A percentile compares a stretch with the other conserved stretches of the same genome.
phyloP scores from a whole-genome alignment of 1,140 invertebrate genomes.

The Xylocopa sonorina region DNA sequence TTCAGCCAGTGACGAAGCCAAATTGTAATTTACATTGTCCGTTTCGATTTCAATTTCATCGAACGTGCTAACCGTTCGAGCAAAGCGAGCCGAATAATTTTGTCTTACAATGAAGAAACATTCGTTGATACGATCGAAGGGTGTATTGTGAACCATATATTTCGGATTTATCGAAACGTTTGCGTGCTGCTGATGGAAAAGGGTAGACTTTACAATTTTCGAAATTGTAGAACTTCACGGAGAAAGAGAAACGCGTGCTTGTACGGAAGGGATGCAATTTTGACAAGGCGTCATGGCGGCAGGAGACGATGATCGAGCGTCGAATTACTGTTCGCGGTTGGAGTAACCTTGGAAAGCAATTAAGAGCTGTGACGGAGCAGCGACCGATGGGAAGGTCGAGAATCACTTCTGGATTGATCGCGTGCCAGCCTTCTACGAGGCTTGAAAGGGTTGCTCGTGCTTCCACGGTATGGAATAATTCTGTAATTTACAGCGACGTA shows the following conservation, averaged over 20 bases:
- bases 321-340: slow-evolving; percentile 33
- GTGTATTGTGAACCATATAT: too few relatives aligned
- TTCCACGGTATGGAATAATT: slow-evolving; percentile 9
- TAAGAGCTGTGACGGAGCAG: slow-evolving; percentile 40
- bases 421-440: not conserved
- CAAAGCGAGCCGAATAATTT: too few relatives aligned
- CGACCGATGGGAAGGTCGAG: slow-evolving; percentile 40
- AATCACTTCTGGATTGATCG: slow-evolving; percentile 53
- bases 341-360: slow-evolving; percentile 57
- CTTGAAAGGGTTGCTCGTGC: not conserved
- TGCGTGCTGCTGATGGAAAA: too few relatives aligned
- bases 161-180: too few relatives aligned
- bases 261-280: too few relatives aligned
- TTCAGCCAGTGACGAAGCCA: too few relatives aligned
- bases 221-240: not conserved
- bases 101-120: too few relatives aligned
- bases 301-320: slow-evolving; percentile 35
- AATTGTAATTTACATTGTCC: too few relatives aligned
- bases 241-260: not conserved
- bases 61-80: too few relatives aligned
- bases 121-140: too few relatives aligned
- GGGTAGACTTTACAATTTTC: too few relatives aligned
- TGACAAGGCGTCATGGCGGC: not conserved
- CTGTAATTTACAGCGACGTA: slow-evolving; percentile 22
- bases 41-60: too few relatives aligned